These are phyloP conservation scores for Atractosteus spatula DNA, from an alignment of 2,113 vertebrate species.

Conservation along the genomic window DNA sequence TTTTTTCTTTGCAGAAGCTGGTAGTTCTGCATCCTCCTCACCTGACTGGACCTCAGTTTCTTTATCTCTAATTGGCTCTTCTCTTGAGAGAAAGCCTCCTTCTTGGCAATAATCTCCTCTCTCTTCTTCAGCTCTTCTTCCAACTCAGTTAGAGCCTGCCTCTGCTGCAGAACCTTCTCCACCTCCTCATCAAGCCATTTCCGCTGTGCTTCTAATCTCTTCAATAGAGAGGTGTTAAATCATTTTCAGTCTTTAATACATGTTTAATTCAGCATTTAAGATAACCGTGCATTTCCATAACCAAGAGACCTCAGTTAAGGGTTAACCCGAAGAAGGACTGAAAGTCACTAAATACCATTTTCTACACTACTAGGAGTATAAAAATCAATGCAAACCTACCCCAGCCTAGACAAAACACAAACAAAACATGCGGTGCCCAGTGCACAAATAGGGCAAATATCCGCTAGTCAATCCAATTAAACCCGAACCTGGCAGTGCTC, in stretches of 20 bases:
- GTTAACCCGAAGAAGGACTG: no score
- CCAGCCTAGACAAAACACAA: no score
- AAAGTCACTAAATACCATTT: no score
- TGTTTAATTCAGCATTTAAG: not conserved
- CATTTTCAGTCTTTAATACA: not conserved
- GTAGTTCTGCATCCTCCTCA: slow-evolving; percentile 39
- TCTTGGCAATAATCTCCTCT: slow-evolving; percentile 73
- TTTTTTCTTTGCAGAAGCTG: no score
- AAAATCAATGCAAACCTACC: no score
- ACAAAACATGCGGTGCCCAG: no score
- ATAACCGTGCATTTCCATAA: not conserved
- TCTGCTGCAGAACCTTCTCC: slow-evolving; percentile 75
- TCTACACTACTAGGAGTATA: no score
- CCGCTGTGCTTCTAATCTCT: slow-evolving; percentile 62
- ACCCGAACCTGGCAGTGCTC: no score
- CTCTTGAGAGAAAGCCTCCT: slow-evolving; percentile 73
- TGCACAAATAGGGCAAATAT: no score
- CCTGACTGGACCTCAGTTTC: slow-evolving; percentile 82
- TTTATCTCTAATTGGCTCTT: slow-evolving; percentile 78
- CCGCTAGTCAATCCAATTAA: no score
- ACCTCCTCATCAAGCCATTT: slow-evolving; percentile 84
- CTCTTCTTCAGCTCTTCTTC: slow-evolving; percentile 80
- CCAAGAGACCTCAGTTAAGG: no score
- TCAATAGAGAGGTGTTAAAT: not conserved
- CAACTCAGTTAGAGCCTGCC: slow-evolving; percentile 70